Evolutionary conservation across 1,140 invertebrate genomes (phyloP).

Genomic region (Meloidogyne exigua): DNA sequence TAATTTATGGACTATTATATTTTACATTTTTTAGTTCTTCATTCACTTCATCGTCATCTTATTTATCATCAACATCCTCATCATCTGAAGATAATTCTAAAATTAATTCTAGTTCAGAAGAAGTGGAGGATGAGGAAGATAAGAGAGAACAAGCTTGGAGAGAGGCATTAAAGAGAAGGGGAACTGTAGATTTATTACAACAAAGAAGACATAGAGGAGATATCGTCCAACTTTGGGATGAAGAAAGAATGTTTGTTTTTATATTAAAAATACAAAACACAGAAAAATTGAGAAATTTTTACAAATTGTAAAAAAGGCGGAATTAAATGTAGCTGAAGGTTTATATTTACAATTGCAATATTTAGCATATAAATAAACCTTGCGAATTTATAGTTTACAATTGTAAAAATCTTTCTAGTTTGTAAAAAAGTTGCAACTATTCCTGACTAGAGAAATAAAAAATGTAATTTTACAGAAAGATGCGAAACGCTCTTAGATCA

Average conservation of each 20-base stretch:
- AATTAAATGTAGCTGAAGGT: too few species aligned
- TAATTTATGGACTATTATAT: background rate
- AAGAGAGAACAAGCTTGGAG: background rate
- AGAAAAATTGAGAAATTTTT: background rate
- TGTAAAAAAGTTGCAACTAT: too few species aligned
- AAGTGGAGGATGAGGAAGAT: background rate
- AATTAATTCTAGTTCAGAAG: background rate
- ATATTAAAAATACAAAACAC: background rate
- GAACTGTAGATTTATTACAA: conserved; percentile 5
- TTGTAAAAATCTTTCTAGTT: too few species aligned
- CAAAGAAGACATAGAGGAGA: conserved; percentile 17
- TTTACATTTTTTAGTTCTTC: background rate
- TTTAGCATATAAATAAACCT: too few species aligned
- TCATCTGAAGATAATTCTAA: background rate
- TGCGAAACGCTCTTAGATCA: conserved; percentile 31
- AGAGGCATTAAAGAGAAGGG: background rate
- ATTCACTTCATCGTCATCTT: background rate
- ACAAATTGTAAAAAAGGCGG: too few species aligned
- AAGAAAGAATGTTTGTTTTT: conserved; percentile 6
- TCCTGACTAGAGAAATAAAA: background rate
- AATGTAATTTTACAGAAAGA: conserved; percentile 16
- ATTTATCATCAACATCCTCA: background rate
- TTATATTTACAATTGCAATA: too few species aligned
- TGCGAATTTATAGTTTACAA: too few species aligned
- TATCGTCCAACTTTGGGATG: conserved; percentile 22